Conservation (phyloP, 2,113 vertebrate genomes). For the Ondatra zibethicus region DNA sequence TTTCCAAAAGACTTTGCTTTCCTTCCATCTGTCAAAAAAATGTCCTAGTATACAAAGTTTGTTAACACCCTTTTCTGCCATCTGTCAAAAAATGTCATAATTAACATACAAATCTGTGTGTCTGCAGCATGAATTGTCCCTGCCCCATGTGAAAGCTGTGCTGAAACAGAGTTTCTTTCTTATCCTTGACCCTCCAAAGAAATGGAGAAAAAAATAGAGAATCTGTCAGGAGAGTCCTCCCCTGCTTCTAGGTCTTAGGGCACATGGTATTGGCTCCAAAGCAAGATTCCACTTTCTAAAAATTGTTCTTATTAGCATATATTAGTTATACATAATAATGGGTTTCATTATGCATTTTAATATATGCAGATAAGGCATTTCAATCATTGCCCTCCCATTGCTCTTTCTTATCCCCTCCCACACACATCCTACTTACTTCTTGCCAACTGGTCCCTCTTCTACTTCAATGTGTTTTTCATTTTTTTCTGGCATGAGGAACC, state of each 20-base stretch:
- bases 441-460: not conserved
- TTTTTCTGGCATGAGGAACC: not conserved
- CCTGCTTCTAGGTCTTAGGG: not conserved
- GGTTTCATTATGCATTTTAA: not conserved
- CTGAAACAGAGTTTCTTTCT: not conserved
- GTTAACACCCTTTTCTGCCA: conserved; percentile 40
- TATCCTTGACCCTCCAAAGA: conserved; percentile 1
- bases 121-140: not conserved
- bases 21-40: conserved; percentile 54
- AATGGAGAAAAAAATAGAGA: not conserved
- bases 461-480: not conserved
- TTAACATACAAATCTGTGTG: conserved; percentile 44
- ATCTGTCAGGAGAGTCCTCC: not conserved
- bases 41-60: conserved; percentile 42
- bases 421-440: not conserved
- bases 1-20: conserved; percentile 36
- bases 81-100: conserved; percentile 42
- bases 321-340: not conserved
- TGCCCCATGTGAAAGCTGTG: not conserved
- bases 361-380: not conserved
- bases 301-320: not conserved
- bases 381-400: not conserved
- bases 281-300: not conserved
- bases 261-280: not conserved
- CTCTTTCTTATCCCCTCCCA: not conserved